Percentiles rank a stretch among this genome's conserved stretches.
Evolutionary conservation across 2,113 vertebrate species (phyloP).

Genomic region (Chiloscyllium plagiosum): DNA sequence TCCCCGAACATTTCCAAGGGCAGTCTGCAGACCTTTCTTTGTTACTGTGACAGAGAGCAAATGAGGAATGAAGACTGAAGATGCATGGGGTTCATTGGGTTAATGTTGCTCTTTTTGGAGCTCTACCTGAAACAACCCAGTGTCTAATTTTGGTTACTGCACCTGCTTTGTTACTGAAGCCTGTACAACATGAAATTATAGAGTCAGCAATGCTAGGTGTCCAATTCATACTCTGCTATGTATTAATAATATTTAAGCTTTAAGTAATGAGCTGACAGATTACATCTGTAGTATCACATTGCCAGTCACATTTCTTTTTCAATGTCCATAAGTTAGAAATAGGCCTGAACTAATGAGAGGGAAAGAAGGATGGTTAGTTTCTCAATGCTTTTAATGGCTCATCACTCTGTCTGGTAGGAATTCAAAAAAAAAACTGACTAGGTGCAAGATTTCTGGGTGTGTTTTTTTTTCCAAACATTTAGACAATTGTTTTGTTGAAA

Average conservation of each 20-base stretch:
- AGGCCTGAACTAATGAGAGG: background rate
- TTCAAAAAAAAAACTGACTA: background rate
- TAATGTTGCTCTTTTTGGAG: background rate
- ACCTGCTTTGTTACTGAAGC: background rate
- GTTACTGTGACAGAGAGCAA: background rate
- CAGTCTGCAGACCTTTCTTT: background rate
- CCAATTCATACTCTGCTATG: background rate
- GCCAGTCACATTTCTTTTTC: no score
- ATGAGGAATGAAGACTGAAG: background rate
- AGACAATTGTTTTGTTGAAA: no score
- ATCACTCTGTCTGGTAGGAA: background rate
- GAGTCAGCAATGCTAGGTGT: background rate
- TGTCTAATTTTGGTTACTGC: background rate
- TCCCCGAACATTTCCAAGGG: background rate
- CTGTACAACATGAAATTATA: background rate
- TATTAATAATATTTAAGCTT: background rate
- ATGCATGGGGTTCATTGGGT: background rate
- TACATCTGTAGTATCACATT: background rate
- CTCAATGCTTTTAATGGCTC: background rate
- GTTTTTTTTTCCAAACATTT: no score
- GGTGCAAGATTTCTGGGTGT: background rate
- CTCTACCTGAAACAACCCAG: background rate
- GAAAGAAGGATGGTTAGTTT: background rate
- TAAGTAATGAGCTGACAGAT: background rate
- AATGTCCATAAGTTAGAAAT: background rate